Percentiles rank a stretch among this genome's conserved stretches.
These are phyloP conservation scores for Pelodiscus sinensis DNA, from an alignment of 2,113 vertebrate species.

Conservation along the genomic window DNA sequence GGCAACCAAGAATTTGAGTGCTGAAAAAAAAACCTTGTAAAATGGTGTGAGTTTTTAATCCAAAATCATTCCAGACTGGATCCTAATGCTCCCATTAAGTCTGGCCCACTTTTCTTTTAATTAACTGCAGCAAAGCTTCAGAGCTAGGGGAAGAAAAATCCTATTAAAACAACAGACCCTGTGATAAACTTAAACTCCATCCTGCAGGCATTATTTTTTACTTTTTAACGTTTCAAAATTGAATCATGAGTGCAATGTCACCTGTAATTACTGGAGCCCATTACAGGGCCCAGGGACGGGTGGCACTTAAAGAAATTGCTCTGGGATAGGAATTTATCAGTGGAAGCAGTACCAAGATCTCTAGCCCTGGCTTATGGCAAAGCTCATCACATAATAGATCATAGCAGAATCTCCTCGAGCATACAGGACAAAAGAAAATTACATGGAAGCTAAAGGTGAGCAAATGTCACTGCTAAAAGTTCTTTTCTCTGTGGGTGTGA, in stretches of 20 bases:
- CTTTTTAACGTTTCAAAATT: neutral
- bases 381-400: rapidly evolving
- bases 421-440: neutral
- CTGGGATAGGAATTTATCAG: neutral
- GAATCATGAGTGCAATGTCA: neutral
- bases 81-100: neutral
- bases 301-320: neutral
- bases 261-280: neutral
- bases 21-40: neutral
- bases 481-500: neutral
- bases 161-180: constrained; percentile 1
- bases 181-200: neutral
- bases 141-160: neutral
- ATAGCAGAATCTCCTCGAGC: neutral
- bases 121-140: neutral
- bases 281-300: neutral
- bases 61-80: neutral
- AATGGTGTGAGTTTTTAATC: neutral
- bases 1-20: neutral
- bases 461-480: neutral
- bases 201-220: neutral
- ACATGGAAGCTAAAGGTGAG: rapidly evolving
- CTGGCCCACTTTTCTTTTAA: neutral
- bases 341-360: neutral
- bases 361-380: neutral